These are phyloP conservation scores for Ctenomys sociabilis DNA, from an alignment of 2,113 vertebrate genomes.

Conservation along the genomic window DNA sequence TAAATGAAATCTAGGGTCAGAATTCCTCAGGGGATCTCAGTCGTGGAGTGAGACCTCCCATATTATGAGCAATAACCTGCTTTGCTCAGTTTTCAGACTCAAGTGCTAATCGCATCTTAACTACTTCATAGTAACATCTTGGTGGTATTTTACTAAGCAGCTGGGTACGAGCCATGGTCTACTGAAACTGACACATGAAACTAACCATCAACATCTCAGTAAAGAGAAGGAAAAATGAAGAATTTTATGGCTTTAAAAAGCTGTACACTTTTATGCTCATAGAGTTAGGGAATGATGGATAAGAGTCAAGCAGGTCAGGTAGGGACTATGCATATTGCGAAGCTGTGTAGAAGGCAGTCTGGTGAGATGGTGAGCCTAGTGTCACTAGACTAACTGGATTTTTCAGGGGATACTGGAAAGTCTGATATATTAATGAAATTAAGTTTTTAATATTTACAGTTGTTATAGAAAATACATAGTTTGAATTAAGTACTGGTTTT, in stretches of 20 bases:
- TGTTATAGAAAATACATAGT: background rate
- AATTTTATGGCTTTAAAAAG: background rate
- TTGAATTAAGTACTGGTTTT: background rate
- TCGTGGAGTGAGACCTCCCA: background rate
- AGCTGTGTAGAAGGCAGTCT: background rate
- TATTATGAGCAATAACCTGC: background rate
- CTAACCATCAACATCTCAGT: background rate
- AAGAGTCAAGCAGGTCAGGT: background rate
- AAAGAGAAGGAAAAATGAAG: background rate
- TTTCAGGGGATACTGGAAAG: background rate
- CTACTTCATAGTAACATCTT: background rate
- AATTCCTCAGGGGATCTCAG: background rate
- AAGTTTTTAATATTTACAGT: background rate
- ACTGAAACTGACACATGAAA: background rate
- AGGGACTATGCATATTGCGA: background rate
- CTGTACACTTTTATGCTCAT: background rate
- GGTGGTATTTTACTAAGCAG: background rate
- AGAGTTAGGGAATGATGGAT: background rate
- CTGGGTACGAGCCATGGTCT: background rate
- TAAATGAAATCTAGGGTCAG: background rate
- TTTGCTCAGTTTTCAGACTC: background rate
- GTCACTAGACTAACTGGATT: background rate
- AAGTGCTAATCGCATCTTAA: background rate
- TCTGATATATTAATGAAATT: background rate
- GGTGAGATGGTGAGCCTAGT: background rate